A percentile compares a stretch with the other conserved stretches of the same genome.
phyloP scores from a whole-genome alignment of 1,140 invertebrate species.

The Pseudachorutes palmiensis region DNA sequence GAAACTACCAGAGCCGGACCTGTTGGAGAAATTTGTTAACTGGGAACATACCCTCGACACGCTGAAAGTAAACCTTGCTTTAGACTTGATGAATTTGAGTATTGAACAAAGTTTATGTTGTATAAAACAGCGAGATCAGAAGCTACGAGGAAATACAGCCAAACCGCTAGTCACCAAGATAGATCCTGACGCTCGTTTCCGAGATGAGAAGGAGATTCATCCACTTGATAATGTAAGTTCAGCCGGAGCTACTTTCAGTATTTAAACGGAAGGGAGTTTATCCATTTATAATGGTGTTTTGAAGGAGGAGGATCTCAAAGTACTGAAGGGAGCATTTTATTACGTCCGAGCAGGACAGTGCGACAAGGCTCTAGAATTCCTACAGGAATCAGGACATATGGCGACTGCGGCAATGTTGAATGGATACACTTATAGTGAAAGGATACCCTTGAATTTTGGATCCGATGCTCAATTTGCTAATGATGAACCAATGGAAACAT shows the following conservation, averaged over 20 bases:
- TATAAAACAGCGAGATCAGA: constrained; percentile 24
- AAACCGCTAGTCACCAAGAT: constrained; percentile 58
- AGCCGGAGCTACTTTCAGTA: neutral
- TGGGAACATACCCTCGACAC: constrained; percentile 34
- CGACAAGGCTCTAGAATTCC: constrained; percentile 16
- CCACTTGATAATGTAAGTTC: constrained; percentile 64
- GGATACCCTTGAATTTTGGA: neutral
- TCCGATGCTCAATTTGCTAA: neutral
- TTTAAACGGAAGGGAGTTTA: neutral
- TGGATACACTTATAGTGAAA: constrained; percentile 14
- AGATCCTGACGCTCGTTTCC: constrained; percentile 85
- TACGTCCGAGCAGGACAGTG: constrained; percentile 23
- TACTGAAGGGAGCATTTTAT: constrained; percentile 24
- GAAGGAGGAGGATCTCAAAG: constrained; percentile 29
- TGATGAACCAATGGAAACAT: neutral
- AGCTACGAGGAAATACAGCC: constrained; percentile 10
- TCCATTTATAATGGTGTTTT: neutral
- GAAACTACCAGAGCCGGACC: constrained; percentile 13
- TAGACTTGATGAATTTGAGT: too few relatives aligned
- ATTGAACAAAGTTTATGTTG: too few relatives aligned
- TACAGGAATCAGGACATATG: constrained; percentile 22
- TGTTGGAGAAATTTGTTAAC: constrained; percentile 20
- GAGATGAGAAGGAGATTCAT: constrained; percentile 71
- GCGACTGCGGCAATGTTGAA: constrained; percentile 16
- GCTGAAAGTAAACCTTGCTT: too few relatives aligned